phyloP scores from a whole-genome alignment of 1,140 invertebrate species.

The Macrobrachium rosenbergii region DNA sequence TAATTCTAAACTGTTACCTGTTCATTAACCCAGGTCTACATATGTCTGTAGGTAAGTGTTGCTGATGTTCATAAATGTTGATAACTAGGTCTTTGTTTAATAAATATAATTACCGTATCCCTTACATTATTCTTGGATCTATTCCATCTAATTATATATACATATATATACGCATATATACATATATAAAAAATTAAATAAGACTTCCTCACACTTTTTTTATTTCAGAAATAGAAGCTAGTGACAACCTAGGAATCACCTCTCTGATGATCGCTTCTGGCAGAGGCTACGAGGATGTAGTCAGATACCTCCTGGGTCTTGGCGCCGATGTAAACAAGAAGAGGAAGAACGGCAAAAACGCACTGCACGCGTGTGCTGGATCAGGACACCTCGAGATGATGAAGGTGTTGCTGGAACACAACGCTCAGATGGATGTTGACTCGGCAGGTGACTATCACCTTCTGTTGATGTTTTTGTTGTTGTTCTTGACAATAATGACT shows the following conservation, averaged over 20 bases:
- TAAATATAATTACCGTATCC: too few relatives aligned
- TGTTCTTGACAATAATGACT: too few relatives aligned
- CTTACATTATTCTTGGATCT: too few relatives aligned
- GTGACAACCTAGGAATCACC: slow-evolving; percentile 92
- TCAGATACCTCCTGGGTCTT: slow-evolving; percentile 85
- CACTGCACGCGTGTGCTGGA: slow-evolving; percentile 95
- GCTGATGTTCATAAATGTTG: too few relatives aligned
- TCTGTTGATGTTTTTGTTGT: neutral
- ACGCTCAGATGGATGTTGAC: slow-evolving; percentile 93
- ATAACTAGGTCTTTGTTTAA: too few relatives aligned
- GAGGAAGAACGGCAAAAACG: slow-evolving; percentile 95
- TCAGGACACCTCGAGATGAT: slow-evolving; percentile 93
- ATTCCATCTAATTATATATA: too few relatives aligned
- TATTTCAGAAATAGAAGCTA: slow-evolving; percentile 85
- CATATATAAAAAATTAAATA: neutral
- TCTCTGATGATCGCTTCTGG: slow-evolving; percentile 98
- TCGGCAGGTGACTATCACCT: slow-evolving; percentile 82
- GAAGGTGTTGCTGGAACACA: slow-evolving; percentile 88
- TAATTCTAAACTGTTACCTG: too few relatives aligned
- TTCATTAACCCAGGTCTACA: too few relatives aligned
- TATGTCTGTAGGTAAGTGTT: too few relatives aligned
- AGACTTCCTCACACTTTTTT: neutral
- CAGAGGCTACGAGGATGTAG: slow-evolving; percentile 80
- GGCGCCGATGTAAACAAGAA: slow-evolving; percentile 89
- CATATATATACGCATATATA: too few relatives aligned